Evolutionary conservation across 2,113 vertebrate species (phyloP), one percentile per base, ranked within the genome.

Genomic region (Cathartes aura): DNA sequence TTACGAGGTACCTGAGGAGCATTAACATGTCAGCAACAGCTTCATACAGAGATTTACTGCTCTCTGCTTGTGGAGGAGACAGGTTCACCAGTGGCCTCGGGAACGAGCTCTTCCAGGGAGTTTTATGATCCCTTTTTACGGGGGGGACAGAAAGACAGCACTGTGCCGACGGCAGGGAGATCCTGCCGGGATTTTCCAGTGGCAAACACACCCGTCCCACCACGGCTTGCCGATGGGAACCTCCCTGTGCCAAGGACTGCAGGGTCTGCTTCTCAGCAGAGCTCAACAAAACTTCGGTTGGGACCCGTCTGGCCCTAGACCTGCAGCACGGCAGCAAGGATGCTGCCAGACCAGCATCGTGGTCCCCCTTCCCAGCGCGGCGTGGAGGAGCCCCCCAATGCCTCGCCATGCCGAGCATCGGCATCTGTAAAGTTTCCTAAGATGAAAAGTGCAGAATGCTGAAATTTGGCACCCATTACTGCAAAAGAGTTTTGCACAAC

Each of bases 371-470:
- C 38, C 48, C 1, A 2, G 38, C 20, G 1, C 16, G 0, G 34
- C 0, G 32, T 43, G 7, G 34, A 11, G 56, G 12, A 40, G 4
- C 47, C 30, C 30, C 11, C 0, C 3, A 20, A 43, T 5, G 0
- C 72, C 58, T 9, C 4, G 2, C 18, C 42, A 5, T 1, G 2
- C 21, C 0, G 1, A 40, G 38, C 64, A 6, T 3, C 15, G 14
- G 45, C 48, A 12, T 9, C 72, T 17, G 6, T 4, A 4, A 12
- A 14, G 45, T 21, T 9, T 17, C 45, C 2, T 1, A 7, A n/a
- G 48, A 26, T 5, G 34, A 8, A 8, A 29, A 48, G 47, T 6
- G 58, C 45, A 55, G 55, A 24, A 19, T 0, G 13, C 63, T 8
- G 67, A 5, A 18, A 21, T 11, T 3, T 22, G 29, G 26, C 66